These are phyloP conservation scores for Hemiprocne comata DNA, from an alignment of 2,113 vertebrate genomes.

Conservation along the genomic window DNA sequence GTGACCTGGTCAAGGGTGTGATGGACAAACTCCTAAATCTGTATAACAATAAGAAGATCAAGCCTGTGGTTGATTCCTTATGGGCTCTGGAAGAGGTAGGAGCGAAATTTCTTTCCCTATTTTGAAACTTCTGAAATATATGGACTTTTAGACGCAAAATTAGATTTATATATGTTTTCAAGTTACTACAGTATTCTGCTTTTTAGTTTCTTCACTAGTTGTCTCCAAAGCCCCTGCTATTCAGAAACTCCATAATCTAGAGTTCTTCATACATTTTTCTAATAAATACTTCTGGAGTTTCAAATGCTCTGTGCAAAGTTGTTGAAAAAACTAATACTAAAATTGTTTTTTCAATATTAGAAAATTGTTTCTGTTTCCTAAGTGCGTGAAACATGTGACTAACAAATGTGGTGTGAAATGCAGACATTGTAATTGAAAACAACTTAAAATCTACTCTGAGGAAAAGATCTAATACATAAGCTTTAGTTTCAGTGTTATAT, in stretches of 20 bases:
- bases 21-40: conserved; percentile 90
- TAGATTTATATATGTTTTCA: not conserved
- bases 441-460: not conserved
- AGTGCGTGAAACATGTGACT: not conserved
- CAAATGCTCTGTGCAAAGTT: not conserved
- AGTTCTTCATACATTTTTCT: not conserved
- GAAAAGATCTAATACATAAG: not conserved
- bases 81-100: conserved; percentile 99
- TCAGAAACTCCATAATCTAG: not conserved
- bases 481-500: not conserved
- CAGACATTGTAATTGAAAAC: not conserved
- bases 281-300: not conserved
- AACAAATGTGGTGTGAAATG: not conserved
- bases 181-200: not conserved
- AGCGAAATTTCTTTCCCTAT: not conserved
- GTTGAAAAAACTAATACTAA: not conserved
- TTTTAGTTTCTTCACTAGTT: not conserved
- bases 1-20: conserved; percentile 81
- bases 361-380: not conserved
- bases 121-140: not conserved
- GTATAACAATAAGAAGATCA: conserved; percentile 92
- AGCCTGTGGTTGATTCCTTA: conserved; percentile 93
- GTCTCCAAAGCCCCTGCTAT: not conserved
- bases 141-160: not conserved
- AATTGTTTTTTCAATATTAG: not conserved